Percentiles rank a stretch among this genome's conserved stretches.
These are phyloP conservation scores for Perodicticus potto DNA, from an alignment of 2,797 vertebrate species.

Conservation along the genomic window DNA sequence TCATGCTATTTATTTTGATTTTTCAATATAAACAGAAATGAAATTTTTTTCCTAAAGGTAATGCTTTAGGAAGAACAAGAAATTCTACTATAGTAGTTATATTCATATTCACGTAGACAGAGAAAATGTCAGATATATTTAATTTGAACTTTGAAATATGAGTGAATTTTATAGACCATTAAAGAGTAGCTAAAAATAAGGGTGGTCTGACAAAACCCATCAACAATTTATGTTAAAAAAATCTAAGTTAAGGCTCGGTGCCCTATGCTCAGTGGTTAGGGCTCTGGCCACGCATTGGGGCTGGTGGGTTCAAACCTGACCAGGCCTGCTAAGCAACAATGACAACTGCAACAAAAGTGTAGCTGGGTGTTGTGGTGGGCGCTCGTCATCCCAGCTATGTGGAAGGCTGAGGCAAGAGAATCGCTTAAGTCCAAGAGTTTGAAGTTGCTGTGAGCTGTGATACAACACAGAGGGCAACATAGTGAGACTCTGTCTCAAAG, in stretches of 20 bases:
- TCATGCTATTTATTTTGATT: constrained; percentile 7
- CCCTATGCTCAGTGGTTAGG: too few species aligned
- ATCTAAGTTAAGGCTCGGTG: background rate
- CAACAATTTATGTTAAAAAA: background rate
- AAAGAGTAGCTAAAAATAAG: background rate
- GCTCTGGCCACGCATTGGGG: too few species aligned
- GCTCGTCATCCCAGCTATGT: too few species aligned
- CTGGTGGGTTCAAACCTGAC: too few species aligned
- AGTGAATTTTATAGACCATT: background rate
- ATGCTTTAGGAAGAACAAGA: background rate
- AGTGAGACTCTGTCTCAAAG: too few species aligned
- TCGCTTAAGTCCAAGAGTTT: too few species aligned
- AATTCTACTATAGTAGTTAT: background rate
- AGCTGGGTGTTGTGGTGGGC: too few species aligned
- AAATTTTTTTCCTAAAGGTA: background rate
- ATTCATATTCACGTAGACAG: background rate
- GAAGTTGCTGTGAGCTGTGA: too few species aligned
- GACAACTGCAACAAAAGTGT: too few species aligned
- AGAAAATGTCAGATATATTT: background rate
- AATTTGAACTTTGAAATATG: background rate
- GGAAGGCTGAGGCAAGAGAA: too few species aligned
- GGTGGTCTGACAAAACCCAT: background rate
- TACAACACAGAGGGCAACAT: too few species aligned
- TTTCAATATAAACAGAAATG: background rate
- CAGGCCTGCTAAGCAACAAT: too few species aligned